A percentile compares a stretch with the other conserved stretches of the same genome.
These are phyloP conservation scores for Meriones psammophilus DNA, from an alignment of 2,797 vertebrate species.

Conservation along the genomic window DNA sequence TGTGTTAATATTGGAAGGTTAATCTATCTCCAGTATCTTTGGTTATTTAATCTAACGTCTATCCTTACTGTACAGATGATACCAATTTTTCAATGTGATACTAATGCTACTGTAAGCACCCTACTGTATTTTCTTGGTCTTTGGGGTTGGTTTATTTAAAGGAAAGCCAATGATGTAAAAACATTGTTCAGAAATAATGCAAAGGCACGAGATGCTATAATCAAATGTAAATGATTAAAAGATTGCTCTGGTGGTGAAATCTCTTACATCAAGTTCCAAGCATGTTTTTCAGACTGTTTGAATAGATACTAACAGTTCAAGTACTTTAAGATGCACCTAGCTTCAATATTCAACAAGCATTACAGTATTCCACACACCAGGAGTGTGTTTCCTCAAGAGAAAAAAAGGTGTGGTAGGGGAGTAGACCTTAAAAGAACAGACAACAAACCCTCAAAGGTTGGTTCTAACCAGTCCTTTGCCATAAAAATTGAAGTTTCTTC, in stretches of 20 bases:
- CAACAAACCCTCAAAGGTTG: not conserved
- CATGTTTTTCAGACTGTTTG: slow-evolving; percentile 43
- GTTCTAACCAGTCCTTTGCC: slow-evolving; percentile 30
- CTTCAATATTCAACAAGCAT: slow-evolving; percentile 36
- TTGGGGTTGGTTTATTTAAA: slow-evolving; percentile 32
- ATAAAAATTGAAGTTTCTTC: slow-evolving; percentile 3
- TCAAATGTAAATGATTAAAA: slow-evolving; percentile 66
- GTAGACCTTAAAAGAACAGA: not conserved
- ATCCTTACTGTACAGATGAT: slow-evolving; percentile 54
- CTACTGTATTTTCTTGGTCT: slow-evolving; percentile 39
- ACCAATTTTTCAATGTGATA: slow-evolving; percentile 33
- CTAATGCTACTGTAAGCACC: slow-evolving; percentile 55
- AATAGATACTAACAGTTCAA: not conserved
- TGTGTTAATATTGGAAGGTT: not conserved
- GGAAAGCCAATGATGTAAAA: not conserved
- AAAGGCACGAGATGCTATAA: slow-evolving; percentile 30
- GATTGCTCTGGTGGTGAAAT: slow-evolving; percentile 62
- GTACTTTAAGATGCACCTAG: slow-evolving; percentile 42
- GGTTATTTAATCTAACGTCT: slow-evolving; percentile 15
- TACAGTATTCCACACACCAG: not conserved
- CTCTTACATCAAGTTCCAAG: slow-evolving; percentile 69
- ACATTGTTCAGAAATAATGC: slow-evolving; percentile 46
- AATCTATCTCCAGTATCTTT: slow-evolving; percentile 41
- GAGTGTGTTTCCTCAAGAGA: not conserved
- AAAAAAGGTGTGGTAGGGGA: not conserved